Percentiles rank a stretch among this genome's conserved stretches.
phyloP scores from a whole-genome alignment of 2,113 vertebrate genomes.

The Catharus minimus region DNA sequence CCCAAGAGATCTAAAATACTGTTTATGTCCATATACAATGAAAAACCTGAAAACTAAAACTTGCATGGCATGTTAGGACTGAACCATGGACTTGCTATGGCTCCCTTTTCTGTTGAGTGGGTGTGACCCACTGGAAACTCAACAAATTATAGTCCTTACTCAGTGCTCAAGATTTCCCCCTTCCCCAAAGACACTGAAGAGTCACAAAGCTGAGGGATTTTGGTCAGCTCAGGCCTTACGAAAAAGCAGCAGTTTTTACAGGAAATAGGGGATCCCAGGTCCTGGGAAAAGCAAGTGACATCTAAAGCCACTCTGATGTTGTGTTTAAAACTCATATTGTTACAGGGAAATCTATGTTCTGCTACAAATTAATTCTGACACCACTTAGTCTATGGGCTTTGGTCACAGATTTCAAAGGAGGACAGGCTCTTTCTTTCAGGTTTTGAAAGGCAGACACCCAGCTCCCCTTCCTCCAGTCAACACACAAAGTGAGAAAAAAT shows the following conservation, averaged over 20 bases:
- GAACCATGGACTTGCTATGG: neutral
- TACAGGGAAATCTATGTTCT: neutral
- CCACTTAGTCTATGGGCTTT: neutral
- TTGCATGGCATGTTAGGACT: neutral
- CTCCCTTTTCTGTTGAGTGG: neutral
- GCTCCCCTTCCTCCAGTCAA: neutral
- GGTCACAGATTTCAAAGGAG: neutral
- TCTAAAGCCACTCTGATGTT: neutral
- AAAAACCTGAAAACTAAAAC: neutral
- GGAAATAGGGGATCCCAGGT: neutral
- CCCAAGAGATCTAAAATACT: neutral
- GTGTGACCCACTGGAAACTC: neutral
- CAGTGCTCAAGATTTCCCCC: neutral
- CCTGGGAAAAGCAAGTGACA: neutral
- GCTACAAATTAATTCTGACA: neutral
- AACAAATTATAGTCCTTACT: neutral
- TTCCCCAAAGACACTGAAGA: neutral
- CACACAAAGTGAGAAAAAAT: neutral
- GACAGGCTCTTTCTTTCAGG: neutral
- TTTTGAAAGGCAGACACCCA: neutral
- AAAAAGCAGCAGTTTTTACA: neutral
- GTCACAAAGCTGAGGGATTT: neutral
- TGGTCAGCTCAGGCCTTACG: neutral
- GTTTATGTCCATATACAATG: neutral
- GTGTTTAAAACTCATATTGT: neutral